Conservation (phyloP, 2,888 invertebrate species). For the Cheilosia vulpina region DNA sequence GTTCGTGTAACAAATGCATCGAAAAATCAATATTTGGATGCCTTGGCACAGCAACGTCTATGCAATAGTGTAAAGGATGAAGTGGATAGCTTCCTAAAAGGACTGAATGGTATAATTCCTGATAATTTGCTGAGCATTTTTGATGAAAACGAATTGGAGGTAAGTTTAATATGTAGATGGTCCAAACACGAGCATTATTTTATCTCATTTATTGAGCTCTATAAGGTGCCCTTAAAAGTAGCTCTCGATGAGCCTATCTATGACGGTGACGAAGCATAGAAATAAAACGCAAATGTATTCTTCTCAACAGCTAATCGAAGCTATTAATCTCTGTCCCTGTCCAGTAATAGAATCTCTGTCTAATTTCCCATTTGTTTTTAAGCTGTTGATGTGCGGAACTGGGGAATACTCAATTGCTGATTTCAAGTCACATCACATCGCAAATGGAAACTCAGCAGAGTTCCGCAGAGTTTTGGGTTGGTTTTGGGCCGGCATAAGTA, state of each 20-base stretch:
- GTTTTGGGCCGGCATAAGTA: constrained; percentile 95
- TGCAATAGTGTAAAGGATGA: constrained; percentile 92
- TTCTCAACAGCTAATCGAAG: no score
- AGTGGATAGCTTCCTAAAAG: constrained; percentile 94
- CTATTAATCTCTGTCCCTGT: no score
- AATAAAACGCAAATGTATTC: no score
- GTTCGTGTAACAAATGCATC: constrained; percentile 86
- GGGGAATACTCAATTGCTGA: constrained; percentile 96
- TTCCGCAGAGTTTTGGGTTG: constrained; percentile 93
- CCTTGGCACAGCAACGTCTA: constrained; percentile 94
- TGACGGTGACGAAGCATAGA: no score
- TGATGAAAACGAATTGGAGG: constrained; percentile 98
- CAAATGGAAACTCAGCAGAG: constrained; percentile 91
- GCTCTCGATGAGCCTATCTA: no score
- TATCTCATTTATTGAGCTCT: no score
- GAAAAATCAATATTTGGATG: constrained; percentile 91
- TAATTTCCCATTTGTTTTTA: constrained; percentile 77
- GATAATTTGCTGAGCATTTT: constrained; percentile 96
- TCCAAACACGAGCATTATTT: no score
- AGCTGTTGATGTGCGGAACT: constrained; percentile 96
- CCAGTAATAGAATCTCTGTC: no score
- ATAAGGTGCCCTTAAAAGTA: no score
- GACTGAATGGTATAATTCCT: constrained; percentile 95
- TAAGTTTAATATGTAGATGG: constrained; percentile 80
- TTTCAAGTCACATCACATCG: constrained; percentile 94